phyloP scores from a whole-genome alignment of 2,113 vertebrate species.

The Pedetes capensis region DNA sequence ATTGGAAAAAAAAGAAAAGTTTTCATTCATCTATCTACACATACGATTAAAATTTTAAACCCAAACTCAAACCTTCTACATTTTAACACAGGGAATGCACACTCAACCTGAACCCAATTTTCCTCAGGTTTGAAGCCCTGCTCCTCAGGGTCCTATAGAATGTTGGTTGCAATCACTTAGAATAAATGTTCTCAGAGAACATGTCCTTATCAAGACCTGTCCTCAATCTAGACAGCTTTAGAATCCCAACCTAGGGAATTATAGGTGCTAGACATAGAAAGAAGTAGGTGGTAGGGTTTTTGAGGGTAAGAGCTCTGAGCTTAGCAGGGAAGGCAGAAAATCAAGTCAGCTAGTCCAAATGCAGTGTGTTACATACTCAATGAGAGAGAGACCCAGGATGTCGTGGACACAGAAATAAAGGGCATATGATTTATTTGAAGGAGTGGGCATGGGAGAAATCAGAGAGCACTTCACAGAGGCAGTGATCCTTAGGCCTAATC shows the following conservation, averaged over 20 bases:
- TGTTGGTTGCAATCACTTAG: not conserved
- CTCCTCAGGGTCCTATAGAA: not conserved
- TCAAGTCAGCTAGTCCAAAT: not conserved
- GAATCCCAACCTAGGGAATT: not conserved
- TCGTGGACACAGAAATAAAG: not conserved
- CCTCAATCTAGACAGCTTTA: not conserved
- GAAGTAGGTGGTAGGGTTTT: not conserved
- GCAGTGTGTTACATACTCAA: not conserved
- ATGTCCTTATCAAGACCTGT: not conserved
- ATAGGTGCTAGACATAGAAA: not conserved
- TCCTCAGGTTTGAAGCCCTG: too few species aligned
- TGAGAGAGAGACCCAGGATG: not conserved
- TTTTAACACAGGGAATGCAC: too few species aligned
- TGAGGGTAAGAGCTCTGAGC: not conserved
- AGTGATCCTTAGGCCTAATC: not conserved
- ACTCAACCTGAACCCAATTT: too few species aligned
- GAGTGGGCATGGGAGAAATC: not conserved
- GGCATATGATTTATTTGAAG: not conserved
- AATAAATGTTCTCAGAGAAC: not conserved
- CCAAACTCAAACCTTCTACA: too few species aligned
- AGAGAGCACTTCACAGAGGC: not conserved
- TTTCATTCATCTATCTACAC: too few species aligned
- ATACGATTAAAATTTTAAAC: too few species aligned
- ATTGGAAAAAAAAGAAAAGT: too few species aligned
- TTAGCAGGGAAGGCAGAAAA: not conserved